Evolutionary conservation across 2,888 invertebrate species (phyloP).

Genomic region (Drosophila picticornis): DNA sequence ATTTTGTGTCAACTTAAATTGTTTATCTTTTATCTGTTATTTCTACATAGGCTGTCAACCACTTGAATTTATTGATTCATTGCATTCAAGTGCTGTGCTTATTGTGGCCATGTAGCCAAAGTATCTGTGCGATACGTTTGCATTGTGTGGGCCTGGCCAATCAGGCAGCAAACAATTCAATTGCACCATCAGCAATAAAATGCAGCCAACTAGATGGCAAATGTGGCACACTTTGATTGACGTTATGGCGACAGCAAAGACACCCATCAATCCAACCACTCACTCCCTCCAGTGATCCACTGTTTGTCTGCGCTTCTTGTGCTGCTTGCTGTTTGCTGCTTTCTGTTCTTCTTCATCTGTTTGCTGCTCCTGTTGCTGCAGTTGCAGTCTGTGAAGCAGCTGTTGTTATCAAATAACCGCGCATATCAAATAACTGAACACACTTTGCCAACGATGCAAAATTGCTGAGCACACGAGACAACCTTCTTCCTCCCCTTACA

Average conservation of each 20-base stretch:
- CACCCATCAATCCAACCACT: not conserved
- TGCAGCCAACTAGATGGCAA: constrained; percentile 49
- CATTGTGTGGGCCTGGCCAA: constrained; percentile 51
- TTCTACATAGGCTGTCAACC: not conserved
- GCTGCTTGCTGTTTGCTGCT: not conserved
- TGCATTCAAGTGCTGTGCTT: constrained; percentile 8
- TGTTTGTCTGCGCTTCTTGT: constrained; percentile 1
- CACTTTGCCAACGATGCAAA: constrained; percentile 67
- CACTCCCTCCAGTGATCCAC: not conserved
- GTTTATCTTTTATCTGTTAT: not conserved
- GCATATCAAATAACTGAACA: constrained; percentile 77
- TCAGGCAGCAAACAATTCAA: constrained; percentile 69
- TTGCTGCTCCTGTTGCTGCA: not conserved
- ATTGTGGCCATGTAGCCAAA: constrained; percentile 1
- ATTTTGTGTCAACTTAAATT: not conserved
- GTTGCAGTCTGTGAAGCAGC: constrained; percentile 46
- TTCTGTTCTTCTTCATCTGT: not conserved
- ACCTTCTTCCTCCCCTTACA: not conserved
- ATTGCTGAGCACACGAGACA: constrained; percentile 52
- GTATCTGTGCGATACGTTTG: constrained; percentile 42
- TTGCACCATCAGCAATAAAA: constrained; percentile 66
- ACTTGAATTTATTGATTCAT: not conserved
- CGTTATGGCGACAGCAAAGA: constrained; percentile 46
- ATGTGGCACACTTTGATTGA: constrained; percentile 65
- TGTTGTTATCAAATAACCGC: constrained; percentile 80